Evolutionary conservation across 2,888 invertebrate species (phyloP).

Genomic region (Trachelus iudaicus): DNA sequence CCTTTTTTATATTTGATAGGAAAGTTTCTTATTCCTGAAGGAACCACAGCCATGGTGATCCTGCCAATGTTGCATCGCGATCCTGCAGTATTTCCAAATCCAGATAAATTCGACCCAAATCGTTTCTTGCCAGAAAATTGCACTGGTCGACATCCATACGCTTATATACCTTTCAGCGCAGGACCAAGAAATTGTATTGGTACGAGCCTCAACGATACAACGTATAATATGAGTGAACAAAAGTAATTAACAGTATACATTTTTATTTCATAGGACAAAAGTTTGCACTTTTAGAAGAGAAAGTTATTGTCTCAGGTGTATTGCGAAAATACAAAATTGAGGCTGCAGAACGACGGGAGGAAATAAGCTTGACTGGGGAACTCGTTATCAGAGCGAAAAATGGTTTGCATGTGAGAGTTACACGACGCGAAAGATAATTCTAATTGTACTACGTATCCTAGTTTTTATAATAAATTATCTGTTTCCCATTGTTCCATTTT

Average conservation of each 20-base stretch:
- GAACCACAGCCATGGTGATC: slow-evolving; percentile 55
- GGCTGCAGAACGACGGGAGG: slow-evolving; percentile 70
- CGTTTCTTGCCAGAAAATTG: slow-evolving; percentile 66
- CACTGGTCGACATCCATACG: slow-evolving; percentile 61
- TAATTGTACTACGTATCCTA: not conserved
- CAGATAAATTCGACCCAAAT: slow-evolving; percentile 67
- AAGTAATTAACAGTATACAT: not conserved
- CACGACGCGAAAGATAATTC: slow-evolving; percentile 29
- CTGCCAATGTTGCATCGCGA: slow-evolving; percentile 64
- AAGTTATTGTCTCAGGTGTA: slow-evolving; percentile 70
- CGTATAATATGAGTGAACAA: not conserved
- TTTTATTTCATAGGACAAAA: slow-evolving; percentile 66
- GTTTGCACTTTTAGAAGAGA: slow-evolving; percentile 71
- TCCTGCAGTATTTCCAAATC: slow-evolving; percentile 64
- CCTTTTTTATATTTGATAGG: slow-evolving; percentile 31
- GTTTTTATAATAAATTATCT: not conserved
- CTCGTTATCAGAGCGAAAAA: slow-evolving; percentile 72
- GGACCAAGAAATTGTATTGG: slow-evolving; percentile 60
- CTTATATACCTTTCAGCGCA: slow-evolving; percentile 63
- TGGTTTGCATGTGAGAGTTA: slow-evolving; percentile 68
- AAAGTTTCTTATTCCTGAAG: slow-evolving; percentile 55
- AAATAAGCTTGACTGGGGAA: slow-evolving; percentile 71
- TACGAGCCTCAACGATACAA: slow-evolving; percentile 16
- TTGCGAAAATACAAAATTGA: slow-evolving; percentile 70
- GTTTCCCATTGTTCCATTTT: not conserved